Conservation (phyloP, 2,113 vertebrate species). For the Poeciliopsis retropinna region DNA sequence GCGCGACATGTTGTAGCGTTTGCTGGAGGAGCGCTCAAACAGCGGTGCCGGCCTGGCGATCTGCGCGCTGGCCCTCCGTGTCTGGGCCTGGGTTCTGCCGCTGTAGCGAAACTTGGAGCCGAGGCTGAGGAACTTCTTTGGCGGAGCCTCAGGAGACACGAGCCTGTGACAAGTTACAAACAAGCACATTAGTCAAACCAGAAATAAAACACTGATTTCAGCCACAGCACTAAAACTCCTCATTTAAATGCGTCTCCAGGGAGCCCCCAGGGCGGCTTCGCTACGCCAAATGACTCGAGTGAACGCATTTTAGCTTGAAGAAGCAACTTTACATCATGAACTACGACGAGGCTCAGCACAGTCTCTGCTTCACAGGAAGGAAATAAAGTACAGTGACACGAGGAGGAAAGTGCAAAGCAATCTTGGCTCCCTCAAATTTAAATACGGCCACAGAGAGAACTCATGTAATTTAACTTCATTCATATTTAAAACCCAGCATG, state of each 20-base stretch:
- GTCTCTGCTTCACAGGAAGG: neutral
- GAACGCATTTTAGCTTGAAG: constrained; percentile 22
- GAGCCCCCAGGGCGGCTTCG: constrained; percentile 18
- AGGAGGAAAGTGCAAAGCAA: constrained; percentile 7
- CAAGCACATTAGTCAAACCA: constrained; percentile 40
- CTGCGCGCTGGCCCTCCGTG: constrained; percentile 90
- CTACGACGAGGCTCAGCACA: neutral
- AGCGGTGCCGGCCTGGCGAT: constrained; percentile 92
- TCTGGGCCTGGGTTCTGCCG: constrained; percentile 94
- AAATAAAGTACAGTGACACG: neutral
- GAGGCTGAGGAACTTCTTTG: constrained; percentile 94
- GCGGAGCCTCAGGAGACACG: constrained; percentile 92
- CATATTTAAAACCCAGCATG: neutral
- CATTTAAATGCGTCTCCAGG: constrained; percentile 23
- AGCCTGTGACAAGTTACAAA: constrained; percentile 78
- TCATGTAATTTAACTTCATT: neutral
- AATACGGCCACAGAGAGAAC: neutral
- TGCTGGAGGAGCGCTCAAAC: constrained; percentile 93
- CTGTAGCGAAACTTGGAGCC: constrained; percentile 99
- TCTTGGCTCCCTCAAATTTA: constrained; percentile 1
- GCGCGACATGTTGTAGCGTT: constrained; percentile 94
- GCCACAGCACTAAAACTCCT: neutral
- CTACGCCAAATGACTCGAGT: constrained; percentile 19
- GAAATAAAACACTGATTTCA: constrained; percentile 20
- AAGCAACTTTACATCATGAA: constrained; percentile 21